Conservation (phyloP, 2,888 invertebrate species). For the Cantharis rustica region DNA sequence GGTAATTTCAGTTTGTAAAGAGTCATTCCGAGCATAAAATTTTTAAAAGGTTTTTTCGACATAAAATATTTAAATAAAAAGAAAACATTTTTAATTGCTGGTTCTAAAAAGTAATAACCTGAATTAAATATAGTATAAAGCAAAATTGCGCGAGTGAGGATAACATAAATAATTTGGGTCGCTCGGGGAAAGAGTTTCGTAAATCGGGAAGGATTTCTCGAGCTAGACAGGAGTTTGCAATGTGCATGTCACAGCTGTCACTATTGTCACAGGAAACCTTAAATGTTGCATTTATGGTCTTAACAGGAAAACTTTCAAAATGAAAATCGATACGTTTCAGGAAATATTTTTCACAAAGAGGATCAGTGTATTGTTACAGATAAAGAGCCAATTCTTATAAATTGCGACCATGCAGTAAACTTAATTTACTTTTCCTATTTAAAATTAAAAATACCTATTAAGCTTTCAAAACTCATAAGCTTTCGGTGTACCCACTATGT, state of each 20-base stretch:
- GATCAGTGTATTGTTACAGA: conserved; percentile 7
- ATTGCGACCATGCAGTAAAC: not conserved
- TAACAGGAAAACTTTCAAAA: conserved; percentile 17
- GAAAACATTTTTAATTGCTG: not conserved
- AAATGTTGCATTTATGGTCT: conserved; percentile 23
- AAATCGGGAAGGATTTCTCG: conserved; percentile 17
- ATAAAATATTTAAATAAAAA: not conserved
- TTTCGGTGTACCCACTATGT: not conserved
- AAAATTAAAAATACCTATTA: not conserved
- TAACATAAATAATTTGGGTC: conserved; percentile 22
- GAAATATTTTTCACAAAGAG: conserved; percentile 1
- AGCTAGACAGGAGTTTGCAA: conserved; percentile 24
- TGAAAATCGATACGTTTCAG: conserved; percentile 14
- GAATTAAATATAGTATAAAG: not conserved
- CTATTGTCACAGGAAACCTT: conserved; percentile 25
- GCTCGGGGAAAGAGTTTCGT: conserved; percentile 18
- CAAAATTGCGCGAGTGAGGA: not conserved
- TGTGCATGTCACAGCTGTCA: conserved; percentile 27
- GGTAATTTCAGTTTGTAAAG: not conserved
- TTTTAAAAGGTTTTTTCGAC: not conserved
- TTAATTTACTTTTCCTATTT: not conserved
- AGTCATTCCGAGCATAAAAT: not conserved
- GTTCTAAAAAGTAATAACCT: not conserved
- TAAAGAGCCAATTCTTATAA: not conserved
- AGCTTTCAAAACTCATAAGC: not conserved